These are phyloP conservation scores for Nipponacmea schrenckii DNA, from an alignment of 2,888 invertebrate species.

Conservation along the genomic window DNA sequence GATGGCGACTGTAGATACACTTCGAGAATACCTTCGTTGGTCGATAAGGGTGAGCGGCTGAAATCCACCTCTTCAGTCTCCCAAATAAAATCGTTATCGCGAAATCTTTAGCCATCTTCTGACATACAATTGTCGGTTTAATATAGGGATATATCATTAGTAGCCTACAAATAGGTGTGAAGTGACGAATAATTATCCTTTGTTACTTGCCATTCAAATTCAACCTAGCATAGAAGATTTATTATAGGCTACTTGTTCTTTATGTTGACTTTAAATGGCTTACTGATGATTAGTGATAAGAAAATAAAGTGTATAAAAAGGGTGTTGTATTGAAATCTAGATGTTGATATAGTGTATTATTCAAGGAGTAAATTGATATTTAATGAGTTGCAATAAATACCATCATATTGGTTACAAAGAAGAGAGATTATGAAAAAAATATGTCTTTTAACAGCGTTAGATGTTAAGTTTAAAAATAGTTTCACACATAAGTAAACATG, in stretches of 20 bases:
- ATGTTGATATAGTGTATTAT: constrained; percentile 7
- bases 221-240: constrained; percentile 17
- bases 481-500: no score
- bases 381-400: constrained; percentile 8
- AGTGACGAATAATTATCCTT: constrained; percentile 18
- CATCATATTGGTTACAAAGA: constrained; percentile 5
- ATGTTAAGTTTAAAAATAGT: no score
- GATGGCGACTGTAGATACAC: constrained; percentile 4
- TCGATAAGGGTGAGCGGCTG: constrained; percentile 10
- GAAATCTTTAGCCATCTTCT: constrained; percentile 4
- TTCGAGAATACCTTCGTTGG: background rate
- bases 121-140: constrained; percentile 11
- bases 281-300: constrained; percentile 1
- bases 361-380: constrained; percentile 7
- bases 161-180: constrained; percentile 20
- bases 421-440: background rate
- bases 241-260: constrained; percentile 9
- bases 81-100: background rate
- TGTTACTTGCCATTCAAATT: constrained; percentile 10
- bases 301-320: background rate
- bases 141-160: constrained; percentile 19
- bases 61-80: constrained; percentile 9
- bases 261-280: constrained; percentile 2
- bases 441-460: no score
- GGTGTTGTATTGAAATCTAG: background rate